Percentiles rank a stretch among this genome's conserved stretches.
Conservation (phyloP, 2,888 invertebrate genomes). For the Philhelius pedissequus region DNA sequence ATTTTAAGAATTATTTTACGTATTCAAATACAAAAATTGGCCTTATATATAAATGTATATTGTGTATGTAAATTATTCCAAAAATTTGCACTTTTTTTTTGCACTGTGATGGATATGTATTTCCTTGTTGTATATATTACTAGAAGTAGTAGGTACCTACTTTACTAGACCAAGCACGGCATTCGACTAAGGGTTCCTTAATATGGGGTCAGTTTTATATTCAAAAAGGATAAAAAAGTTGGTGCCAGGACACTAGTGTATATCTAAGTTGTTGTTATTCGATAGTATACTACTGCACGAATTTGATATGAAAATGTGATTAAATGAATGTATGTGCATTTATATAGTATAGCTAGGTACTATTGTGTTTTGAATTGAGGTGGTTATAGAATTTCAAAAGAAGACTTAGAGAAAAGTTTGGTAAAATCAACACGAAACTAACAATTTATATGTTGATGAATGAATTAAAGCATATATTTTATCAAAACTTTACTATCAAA, state of each 20-base stretch:
- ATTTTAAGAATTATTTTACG: neutral
- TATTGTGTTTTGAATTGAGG: no score
- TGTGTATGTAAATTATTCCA: neutral
- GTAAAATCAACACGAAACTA: neutral
- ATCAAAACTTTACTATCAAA: neutral
- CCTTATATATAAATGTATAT: neutral
- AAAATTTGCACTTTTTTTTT: slow-evolving; percentile 28
- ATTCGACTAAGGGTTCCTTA: slow-evolving; percentile 42
- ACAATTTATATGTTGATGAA: neutral
- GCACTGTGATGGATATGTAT: neutral
- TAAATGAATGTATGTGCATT: slow-evolving; percentile 13
- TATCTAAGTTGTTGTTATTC: slow-evolving; percentile 39
- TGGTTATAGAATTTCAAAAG: neutral
- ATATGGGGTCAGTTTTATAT: slow-evolving; percentile 66
- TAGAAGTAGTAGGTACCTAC: no score
- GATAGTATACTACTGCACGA: neutral
- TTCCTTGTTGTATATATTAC: neutral
- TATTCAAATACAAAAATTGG: neutral
- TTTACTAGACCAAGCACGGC: slow-evolving; percentile 51
- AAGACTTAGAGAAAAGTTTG: slow-evolving; percentile 3
- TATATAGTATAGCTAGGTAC: neutral
- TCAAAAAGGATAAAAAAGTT: slow-evolving; percentile 57
- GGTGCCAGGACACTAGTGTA: slow-evolving; percentile 63
- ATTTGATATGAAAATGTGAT: slow-evolving; percentile 55
- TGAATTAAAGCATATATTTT: neutral